Conservation (phyloP, 2,797 vertebrate genomes). For the Triplophysa yarkandensis region DNA sequence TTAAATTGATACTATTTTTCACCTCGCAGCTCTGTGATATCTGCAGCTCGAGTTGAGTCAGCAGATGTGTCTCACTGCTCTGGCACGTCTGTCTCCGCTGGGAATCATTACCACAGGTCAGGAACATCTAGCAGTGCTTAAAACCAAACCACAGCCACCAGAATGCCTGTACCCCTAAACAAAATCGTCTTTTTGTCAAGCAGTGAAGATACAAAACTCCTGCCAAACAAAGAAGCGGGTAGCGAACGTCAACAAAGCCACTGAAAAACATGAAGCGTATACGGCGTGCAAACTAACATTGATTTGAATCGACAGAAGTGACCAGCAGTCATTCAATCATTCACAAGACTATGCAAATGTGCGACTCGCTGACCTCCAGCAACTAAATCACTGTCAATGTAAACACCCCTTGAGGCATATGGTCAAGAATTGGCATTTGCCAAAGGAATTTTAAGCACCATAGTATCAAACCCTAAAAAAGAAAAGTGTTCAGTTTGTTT, state of each 20-base stretch:
- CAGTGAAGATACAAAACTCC: slow-evolving; percentile 25
- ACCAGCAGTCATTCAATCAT: neutral
- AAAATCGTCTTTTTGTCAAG: slow-evolving; percentile 21
- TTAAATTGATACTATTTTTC: slow-evolving; percentile 48
- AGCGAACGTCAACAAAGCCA: neutral
- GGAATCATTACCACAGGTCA: slow-evolving; percentile 48
- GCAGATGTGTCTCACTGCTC: slow-evolving; percentile 43
- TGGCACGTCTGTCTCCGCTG: slow-evolving; percentile 35
- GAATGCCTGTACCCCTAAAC: slow-evolving; percentile 39
- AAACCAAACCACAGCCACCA: slow-evolving; percentile 41
- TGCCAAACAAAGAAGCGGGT: slow-evolving; percentile 1
- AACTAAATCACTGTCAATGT: neutral
- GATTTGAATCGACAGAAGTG: neutral
- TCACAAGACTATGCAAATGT: neutral
- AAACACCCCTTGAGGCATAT: neutral
- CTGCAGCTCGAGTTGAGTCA: slow-evolving; percentile 43
- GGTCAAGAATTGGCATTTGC: neutral
- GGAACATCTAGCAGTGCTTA: slow-evolving; percentile 37
- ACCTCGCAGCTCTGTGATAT: slow-evolving; percentile 42
- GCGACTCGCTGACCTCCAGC: neutral
- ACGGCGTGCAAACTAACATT: neutral
- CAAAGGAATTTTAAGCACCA: neutral
- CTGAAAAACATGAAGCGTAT: neutral
- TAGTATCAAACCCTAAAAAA: neutral
- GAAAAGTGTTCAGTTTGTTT: slow-evolving; percentile 22